phyloP scores from a whole-genome alignment of 2,888 invertebrate species.

The Galerucella nymphaeae region DNA sequence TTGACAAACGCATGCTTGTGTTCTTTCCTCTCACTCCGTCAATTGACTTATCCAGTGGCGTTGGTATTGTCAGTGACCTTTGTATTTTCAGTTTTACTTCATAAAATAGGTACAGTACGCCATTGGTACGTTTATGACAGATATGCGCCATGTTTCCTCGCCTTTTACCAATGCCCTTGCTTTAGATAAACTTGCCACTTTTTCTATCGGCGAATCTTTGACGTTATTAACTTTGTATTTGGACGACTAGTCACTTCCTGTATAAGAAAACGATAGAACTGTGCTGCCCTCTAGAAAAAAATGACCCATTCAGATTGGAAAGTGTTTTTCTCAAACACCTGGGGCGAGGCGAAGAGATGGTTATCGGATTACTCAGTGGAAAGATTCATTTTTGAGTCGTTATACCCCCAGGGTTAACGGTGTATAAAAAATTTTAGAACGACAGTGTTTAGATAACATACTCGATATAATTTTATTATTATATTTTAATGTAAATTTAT shows the following conservation, averaged over 20 bases:
- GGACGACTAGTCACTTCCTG: not conserved
- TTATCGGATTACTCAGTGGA: conserved; percentile 21
- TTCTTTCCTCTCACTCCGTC: too few relatives aligned
- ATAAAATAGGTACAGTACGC: too few relatives aligned
- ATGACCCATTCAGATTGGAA: conserved; percentile 51
- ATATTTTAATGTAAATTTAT: conserved; percentile 3
- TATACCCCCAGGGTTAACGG: conserved; percentile 20
- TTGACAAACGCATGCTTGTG: too few relatives aligned
- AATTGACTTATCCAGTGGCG: too few relatives aligned
- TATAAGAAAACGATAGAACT: conserved; percentile 17
- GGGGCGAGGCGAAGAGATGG: conserved; percentile 35
- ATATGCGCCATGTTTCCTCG: too few relatives aligned
- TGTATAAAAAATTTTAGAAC: conserved; percentile 17
- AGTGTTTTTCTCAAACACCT: conserved; percentile 48
- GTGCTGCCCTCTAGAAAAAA: conserved; percentile 40
- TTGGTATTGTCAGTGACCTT: too few relatives aligned
- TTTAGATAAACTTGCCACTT: too few relatives aligned
- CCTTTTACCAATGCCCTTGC: too few relatives aligned
- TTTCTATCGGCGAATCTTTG: not conserved
- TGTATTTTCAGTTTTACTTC: too few relatives aligned
- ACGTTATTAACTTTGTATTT: not conserved
- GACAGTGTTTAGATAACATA: conserved; percentile 16
- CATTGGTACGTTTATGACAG: too few relatives aligned
- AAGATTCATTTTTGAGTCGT: conserved; percentile 24
- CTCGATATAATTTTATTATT: conserved; percentile 19